Evolutionary conservation across 37 sponge, comb jelly and placozoan genomes (phyloP).

Genomic region (Halichondria panicea): DNA sequence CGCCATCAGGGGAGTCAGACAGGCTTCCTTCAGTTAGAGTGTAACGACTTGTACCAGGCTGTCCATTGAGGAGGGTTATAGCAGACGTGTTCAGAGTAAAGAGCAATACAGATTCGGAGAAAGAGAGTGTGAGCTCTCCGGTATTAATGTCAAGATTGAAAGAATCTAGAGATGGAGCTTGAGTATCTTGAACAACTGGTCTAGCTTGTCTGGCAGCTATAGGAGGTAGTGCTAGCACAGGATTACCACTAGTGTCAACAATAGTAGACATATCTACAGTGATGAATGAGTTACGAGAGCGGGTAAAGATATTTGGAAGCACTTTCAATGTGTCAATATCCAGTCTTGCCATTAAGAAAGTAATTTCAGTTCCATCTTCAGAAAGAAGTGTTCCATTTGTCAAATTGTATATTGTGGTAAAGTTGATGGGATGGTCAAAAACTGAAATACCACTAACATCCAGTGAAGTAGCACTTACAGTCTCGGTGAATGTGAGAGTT

Average conservation of each 20-base stretch:
- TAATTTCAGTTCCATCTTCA: conserved; percentile 35
- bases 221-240: conserved; percentile 21
- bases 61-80: conserved; percentile 59
- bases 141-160: conserved; percentile 70
- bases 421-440: conserved; percentile 40
- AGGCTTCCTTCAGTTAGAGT: conserved; percentile 48
- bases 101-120: conserved; percentile 74
- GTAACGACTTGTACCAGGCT: conserved; percentile 23
- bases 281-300: conserved; percentile 50
- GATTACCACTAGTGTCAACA: conserved; percentile 62
- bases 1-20: conserved; percentile 56
- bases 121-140: conserved; percentile 73
- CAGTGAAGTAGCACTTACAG: conserved; percentile 64
- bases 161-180: conserved; percentile 50
- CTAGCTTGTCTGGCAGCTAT: conserved; percentile 35
- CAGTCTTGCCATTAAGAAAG: conserved; percentile 29
- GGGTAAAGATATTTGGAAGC: conserved; percentile 30
- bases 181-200: conserved; percentile 26
- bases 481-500: conserved; percentile 76
- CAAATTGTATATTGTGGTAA: conserved; percentile 42
- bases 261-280: conserved; percentile 41
- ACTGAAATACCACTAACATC: conserved; percentile 61
- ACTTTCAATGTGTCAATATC: conserved; percentile 75
- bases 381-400: conserved; percentile 54
- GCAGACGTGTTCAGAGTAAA: conserved; percentile 45